Conservation (phyloP, 2,113 vertebrate genomes). For the Labeo catla region DNA sequence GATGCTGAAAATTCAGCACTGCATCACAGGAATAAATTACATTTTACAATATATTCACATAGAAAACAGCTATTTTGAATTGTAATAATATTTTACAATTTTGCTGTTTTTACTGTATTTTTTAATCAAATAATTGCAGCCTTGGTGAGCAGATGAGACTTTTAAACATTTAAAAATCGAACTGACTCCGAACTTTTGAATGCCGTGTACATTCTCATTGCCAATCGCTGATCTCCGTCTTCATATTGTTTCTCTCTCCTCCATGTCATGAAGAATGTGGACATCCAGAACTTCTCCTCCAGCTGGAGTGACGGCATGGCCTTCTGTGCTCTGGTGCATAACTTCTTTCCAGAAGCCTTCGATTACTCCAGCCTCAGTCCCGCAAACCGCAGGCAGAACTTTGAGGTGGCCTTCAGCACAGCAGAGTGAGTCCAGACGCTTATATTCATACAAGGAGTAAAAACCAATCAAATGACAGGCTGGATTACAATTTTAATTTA, state of each 20-base stretch:
- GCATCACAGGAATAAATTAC: too few species aligned
- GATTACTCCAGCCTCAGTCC: conserved; percentile 91
- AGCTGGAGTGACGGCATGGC: conserved; percentile 99
- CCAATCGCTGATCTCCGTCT: neutral
- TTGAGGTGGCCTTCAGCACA: conserved; percentile 92
- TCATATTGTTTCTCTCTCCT: neutral
- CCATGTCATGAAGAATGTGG: conserved; percentile 81
- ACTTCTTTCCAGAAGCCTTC: conserved; percentile 96
- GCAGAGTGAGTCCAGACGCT: conserved; percentile 88
- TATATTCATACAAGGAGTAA: neutral
- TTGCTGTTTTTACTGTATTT: neutral
- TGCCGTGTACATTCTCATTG: neutral
- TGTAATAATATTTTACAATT: too few species aligned
- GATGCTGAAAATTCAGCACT: too few species aligned
- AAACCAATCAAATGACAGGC: neutral
- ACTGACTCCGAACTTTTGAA: neutral
- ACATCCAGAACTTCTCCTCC: conserved; percentile 98
- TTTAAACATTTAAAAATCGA: neutral
- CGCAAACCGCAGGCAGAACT: conserved; percentile 93
- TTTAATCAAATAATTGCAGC: neutral
- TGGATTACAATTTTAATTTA: neutral
- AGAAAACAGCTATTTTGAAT: neutral
- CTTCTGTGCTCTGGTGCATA: conserved; percentile 95
- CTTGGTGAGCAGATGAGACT: neutral
- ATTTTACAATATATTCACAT: neutral